Evolutionary conservation across 2,888 invertebrate genomes (phyloP).

Genomic region (Protophormia terraenovae): DNA sequence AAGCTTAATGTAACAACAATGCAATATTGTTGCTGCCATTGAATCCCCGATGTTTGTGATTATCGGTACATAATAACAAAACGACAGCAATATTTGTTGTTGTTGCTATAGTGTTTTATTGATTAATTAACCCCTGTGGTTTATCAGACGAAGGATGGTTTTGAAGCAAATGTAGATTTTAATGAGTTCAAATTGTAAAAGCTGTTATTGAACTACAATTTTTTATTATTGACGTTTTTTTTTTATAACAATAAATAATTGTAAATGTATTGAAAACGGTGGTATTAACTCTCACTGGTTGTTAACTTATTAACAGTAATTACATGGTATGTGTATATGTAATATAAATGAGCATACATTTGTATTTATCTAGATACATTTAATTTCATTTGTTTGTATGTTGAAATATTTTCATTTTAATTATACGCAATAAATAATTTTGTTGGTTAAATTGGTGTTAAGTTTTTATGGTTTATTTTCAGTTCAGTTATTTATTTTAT

Average conservation of each 20-base stretch:
- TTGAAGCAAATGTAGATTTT: conserved; percentile 19
- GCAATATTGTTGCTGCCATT: not conserved
- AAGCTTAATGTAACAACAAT: not conserved
- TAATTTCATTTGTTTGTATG: not conserved
- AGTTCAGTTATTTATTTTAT: not conserved
- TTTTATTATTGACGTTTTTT: not conserved
- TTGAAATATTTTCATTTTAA: too few relatives aligned
- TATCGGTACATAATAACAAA: not conserved
- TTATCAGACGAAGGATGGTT: not conserved
- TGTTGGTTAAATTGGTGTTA: not conserved
- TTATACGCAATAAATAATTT: not conserved
- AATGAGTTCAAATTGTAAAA: conserved; percentile 49
- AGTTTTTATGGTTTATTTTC: not conserved
- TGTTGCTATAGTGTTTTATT: not conserved
- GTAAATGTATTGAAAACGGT: not conserved
- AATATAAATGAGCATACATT: not conserved
- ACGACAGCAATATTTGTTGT: not conserved
- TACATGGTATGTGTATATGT: not conserved
- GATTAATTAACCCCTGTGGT: conserved; percentile 59
- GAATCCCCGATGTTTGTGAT: conserved; percentile 27
- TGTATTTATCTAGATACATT: not conserved
- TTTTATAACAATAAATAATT: not conserved
- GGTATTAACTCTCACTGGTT: not conserved
- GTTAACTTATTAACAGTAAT: conserved; percentile 27
- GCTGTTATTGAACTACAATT: conserved; percentile 18